phyloP scores from a whole-genome alignment of 2,888 invertebrate species.

The Acanthococcus lagerstroemiae region DNA sequence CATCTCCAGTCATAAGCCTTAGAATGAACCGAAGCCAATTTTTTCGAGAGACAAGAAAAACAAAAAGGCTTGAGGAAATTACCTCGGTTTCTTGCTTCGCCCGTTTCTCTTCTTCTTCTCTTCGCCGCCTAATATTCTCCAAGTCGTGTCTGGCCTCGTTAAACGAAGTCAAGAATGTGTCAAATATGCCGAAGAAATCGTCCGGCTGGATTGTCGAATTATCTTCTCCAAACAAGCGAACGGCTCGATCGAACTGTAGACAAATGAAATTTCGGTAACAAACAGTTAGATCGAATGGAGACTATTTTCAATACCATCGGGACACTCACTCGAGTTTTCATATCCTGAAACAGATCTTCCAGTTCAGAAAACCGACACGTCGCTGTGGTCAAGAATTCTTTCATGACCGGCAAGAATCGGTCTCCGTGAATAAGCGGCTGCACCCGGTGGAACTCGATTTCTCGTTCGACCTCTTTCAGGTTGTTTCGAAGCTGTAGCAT shows the following conservation, averaged over 20 bases:
- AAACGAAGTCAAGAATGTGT: constrained; percentile 72
- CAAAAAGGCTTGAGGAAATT: no score
- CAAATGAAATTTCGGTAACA: constrained; percentile 7
- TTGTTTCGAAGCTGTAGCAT: constrained; percentile 73
- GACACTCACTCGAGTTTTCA: constrained; percentile 68
- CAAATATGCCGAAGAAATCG: constrained; percentile 87
- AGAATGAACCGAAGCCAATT: no score
- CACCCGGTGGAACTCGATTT: constrained; percentile 80
- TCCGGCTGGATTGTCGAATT: constrained; percentile 74
- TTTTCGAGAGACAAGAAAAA: no score
- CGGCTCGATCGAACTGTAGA: constrained; percentile 69
- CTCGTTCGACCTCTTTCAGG: constrained; percentile 73
- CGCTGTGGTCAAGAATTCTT: constrained; percentile 87
- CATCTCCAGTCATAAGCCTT: no score
- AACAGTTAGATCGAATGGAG: background rate
- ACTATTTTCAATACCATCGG: background rate
- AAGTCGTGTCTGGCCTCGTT: constrained; percentile 79
- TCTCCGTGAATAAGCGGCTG: constrained; percentile 60
- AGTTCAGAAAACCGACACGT: constrained; percentile 84
- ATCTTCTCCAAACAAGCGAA: constrained; percentile 84
- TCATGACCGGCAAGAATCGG: constrained; percentile 85
- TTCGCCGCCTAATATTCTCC: constrained; percentile 66
- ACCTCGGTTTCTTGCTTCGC: constrained; percentile 79
- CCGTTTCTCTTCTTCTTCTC: constrained; percentile 83
- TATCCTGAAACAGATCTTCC: constrained; percentile 85